Percentiles rank a stretch among this genome's conserved stretches.
Conservation (phyloP, 2,113 vertebrate species). For the Pionites leucogaster region DNA sequence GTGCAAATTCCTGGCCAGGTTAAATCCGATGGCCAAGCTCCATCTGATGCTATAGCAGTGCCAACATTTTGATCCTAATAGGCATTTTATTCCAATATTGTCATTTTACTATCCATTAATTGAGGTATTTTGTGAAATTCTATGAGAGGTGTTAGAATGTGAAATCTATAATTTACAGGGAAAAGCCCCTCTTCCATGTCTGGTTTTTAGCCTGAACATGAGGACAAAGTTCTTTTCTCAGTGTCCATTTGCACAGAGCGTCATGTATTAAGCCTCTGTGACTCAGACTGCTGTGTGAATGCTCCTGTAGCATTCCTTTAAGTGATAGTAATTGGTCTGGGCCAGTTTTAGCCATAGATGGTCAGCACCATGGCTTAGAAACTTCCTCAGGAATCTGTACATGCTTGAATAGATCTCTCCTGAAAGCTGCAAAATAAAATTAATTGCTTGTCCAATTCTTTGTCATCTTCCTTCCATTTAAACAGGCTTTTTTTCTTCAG, state of each 20-base stretch:
- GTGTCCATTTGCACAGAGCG: not conserved
- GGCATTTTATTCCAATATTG: not conserved
- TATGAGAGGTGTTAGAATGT: not conserved
- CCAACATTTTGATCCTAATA: not conserved
- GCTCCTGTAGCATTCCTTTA: not conserved
- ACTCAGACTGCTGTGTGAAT: not conserved
- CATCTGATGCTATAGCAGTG: not conserved
- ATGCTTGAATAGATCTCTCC: not conserved
- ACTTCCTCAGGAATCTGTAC: not conserved
- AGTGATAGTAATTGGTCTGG: not conserved
- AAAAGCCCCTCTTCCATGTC: not conserved
- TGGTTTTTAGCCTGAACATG: not conserved
- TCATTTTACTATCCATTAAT: not conserved
- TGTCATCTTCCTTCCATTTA: not conserved
- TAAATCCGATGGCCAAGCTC: not conserved
- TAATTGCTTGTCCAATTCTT: not conserved
- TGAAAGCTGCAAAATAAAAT: slow-evolving; percentile 24
- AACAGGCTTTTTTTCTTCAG: not conserved
- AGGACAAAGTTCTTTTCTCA: not conserved
- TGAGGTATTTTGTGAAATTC: not conserved
- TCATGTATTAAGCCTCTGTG: not conserved
- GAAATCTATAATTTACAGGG: not conserved
- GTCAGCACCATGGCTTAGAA: not conserved
- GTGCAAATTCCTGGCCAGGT: not conserved
- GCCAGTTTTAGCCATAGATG: not conserved